These are phyloP conservation scores for Lates japonicus DNA, from an alignment of 2,797 vertebrate genomes.

Conservation along the genomic window DNA sequence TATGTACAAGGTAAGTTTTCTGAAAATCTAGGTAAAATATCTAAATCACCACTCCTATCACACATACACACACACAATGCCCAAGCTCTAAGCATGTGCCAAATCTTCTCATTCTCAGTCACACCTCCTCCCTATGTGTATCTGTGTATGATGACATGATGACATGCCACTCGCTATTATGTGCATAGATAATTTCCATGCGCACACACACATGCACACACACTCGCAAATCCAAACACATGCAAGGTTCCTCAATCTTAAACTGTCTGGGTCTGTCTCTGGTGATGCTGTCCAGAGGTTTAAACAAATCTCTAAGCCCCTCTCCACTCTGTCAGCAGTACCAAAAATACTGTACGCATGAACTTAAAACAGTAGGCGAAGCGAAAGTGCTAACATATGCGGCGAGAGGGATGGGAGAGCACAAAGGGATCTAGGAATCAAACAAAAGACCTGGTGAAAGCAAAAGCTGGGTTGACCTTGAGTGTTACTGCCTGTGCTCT, in stretches of 20 bases:
- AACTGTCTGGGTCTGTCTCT: slow-evolving; percentile 23
- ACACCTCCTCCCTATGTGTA: neutral
- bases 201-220: slow-evolving; percentile 12
- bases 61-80: neutral
- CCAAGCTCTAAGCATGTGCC: slow-evolving; percentile 10
- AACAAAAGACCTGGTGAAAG: slow-evolving; percentile 20
- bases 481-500: neutral
- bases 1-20: no score
- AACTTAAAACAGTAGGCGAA: slow-evolving; percentile 33
- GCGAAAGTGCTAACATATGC: slow-evolving; percentile 1
- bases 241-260: slow-evolving; percentile 18
- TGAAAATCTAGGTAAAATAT: no score
- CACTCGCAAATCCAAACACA: slow-evolving; percentile 11
- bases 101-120: slow-evolving; percentile 23
- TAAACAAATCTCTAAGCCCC: slow-evolving; percentile 49
- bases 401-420: slow-evolving; percentile 25
- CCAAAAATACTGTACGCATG: slow-evolving; percentile 9
- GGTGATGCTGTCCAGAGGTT: slow-evolving; percentile 46
- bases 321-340: slow-evolving; percentile 53
- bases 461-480: slow-evolving; percentile 26
- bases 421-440: slow-evolving; percentile 30
- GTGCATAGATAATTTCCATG: slow-evolving; percentile 18
- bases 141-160: slow-evolving; percentile 9
- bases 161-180: slow-evolving; percentile 23
- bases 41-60: neutral